Conservation (phyloP, 2,113 vertebrate species). For the Sander lucioperca region DNA sequence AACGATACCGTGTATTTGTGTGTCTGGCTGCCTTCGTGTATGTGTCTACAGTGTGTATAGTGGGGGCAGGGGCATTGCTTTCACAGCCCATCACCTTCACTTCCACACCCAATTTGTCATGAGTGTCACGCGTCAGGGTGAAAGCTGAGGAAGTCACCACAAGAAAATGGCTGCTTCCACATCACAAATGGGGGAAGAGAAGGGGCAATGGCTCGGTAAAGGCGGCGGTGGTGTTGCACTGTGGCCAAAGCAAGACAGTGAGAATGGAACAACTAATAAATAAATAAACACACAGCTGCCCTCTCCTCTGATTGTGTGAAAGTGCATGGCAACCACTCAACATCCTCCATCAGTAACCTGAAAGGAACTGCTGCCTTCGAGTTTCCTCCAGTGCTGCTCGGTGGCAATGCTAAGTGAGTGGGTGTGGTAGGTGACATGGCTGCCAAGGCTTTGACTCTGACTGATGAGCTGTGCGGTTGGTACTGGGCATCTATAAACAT, state of each 20-base stretch:
- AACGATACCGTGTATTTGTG: slow-evolving; percentile 58
- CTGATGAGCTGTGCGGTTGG: slow-evolving; percentile 81
- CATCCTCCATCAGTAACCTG: slow-evolving; percentile 58
- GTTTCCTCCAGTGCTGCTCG: slow-evolving; percentile 36
- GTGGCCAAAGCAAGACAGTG: slow-evolving; percentile 39
- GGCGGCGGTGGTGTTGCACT: slow-evolving; percentile 41
- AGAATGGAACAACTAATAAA: slow-evolving; percentile 65
- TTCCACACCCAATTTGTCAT: slow-evolving; percentile 91
- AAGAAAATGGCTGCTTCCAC: slow-evolving; percentile 90
- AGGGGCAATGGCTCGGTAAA: slow-evolving; percentile 58
- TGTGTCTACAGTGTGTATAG: slow-evolving; percentile 70
- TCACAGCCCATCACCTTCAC: slow-evolving; percentile 90
- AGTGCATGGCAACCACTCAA: slow-evolving; percentile 45
- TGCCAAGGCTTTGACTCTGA: slow-evolving; percentile 80
- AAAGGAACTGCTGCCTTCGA: slow-evolving; percentile 33
- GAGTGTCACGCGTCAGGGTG: slow-evolving; percentile 89
- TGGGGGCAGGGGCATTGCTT: slow-evolving; percentile 83
- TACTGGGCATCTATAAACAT: slow-evolving; percentile 81
- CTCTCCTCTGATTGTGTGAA: slow-evolving; percentile 63
- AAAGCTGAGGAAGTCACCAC: slow-evolving; percentile 84
- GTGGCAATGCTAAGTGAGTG: slow-evolving; percentile 77
- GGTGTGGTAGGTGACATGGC: slow-evolving; percentile 77
- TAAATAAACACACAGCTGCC: slow-evolving; percentile 53
- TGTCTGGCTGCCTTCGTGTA: slow-evolving; percentile 59
- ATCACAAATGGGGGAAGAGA: slow-evolving; percentile 73